A percentile compares a stretch with the other conserved stretches of the same genome.
Conservation (phyloP, 2,888 invertebrate species). For the Sesia apiformis region DNA sequence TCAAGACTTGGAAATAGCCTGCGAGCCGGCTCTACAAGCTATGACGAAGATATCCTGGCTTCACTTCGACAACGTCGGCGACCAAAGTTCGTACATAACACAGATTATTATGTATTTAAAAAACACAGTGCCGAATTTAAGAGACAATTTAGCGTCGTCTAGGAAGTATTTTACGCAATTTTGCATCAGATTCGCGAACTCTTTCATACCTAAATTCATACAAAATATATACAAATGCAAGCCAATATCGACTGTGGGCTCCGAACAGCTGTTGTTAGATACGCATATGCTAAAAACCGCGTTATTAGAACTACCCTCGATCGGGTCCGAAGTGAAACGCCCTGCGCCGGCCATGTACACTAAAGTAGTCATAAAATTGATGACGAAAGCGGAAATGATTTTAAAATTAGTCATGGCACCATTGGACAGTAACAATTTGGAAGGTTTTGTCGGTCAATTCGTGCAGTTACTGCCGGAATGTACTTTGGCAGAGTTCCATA, state of each 20-base stretch:
- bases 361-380: constrained; percentile 88
- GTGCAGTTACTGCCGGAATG: constrained; percentile 92
- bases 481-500: constrained; percentile 92
- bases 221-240: constrained; percentile 93
- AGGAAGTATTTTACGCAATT: constrained; percentile 98
- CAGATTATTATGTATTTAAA: constrained; percentile 91
- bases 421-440: constrained; percentile 76
- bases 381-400: constrained; percentile 99
- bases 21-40: constrained; percentile 91
- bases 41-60: constrained; percentile 98
- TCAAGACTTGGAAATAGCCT: constrained; percentile 94
- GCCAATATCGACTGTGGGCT: constrained; percentile 90
- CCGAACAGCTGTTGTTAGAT: constrained; percentile 94
- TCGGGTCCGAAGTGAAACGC: constrained; percentile 89
- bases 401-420: constrained; percentile 99
- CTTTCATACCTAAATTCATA: constrained; percentile 96
- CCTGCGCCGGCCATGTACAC: constrained; percentile 93
- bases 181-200: constrained; percentile 95
- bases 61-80: constrained; percentile 94
- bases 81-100: constrained; percentile 96
- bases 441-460: constrained; percentile 91
- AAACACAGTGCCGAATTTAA: constrained; percentile 88
- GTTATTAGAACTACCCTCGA: constrained; percentile 93
- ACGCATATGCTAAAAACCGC: constrained; percentile 96
- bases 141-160: constrained; percentile 92